Evolutionary conservation across 1,140 invertebrate species (phyloP), one percentile per base, ranked within the genome.

Genomic region (Galendromus occidentalis): DNA sequence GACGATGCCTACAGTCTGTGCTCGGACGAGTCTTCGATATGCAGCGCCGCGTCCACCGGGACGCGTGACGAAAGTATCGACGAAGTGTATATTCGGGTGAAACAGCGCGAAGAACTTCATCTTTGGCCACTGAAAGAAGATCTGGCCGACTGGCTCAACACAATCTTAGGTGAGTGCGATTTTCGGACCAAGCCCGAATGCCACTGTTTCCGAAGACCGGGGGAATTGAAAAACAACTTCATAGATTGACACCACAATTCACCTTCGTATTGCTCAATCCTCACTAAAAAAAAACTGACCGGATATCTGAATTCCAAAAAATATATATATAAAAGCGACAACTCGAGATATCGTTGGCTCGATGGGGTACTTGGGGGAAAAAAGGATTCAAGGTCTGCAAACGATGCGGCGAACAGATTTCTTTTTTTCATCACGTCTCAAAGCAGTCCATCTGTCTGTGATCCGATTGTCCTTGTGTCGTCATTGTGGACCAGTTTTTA

Each of bases 111-210:
- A 74, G 83, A 83, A 72, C 79, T 84, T 65, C 85, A 87, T 73
- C 79, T 91, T 68, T 82, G 86, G 70, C 86, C 86, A 0, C 77
- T 88, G 22, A 85, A 87, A 73, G 86, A 90, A 74, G 87, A 90
- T 77, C 76, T 90, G 55, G 85, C 86, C 17, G 86, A 88, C 72
- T 90, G 87, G 87, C 82, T 90, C 66, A 88, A 87, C 75, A 86
- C 85, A 72, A 85, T 83, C 65, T 79, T 88, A 68, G 86, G 86
- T 86, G 73, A 83, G 81, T 80, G 17, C 33, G 33, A 39, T 39
- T 39, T 39, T 39, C 33, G 4, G n/a, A n/a, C n/a, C n/a, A n/a
- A n/a, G n/a, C n/a, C n/a, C n/a, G n/a, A n/a, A n/a, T n/a, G n/a
- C n/a, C n/a, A n/a, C n/a, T n/a, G n/a, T n/a, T n/a, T n/a, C n/a